These are phyloP conservation scores for Opisthocomus hoazin DNA, from an alignment of 2,113 vertebrate genomes.

Conservation along the genomic window DNA sequence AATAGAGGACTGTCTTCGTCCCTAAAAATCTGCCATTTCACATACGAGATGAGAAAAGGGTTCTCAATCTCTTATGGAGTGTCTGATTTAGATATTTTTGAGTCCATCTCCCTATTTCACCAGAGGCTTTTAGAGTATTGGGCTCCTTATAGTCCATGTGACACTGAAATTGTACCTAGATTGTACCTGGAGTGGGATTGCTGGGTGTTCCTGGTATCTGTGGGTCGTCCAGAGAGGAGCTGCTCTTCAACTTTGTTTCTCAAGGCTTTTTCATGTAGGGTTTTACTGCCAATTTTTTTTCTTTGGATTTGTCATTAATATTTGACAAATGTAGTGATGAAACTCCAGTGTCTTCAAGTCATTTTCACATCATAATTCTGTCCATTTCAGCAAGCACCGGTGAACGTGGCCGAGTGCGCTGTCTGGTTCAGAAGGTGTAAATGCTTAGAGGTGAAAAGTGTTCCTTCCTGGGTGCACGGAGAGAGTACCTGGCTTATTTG, in stretches of 20 bases:
- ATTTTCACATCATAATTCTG: rapidly evolving
- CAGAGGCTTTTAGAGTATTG: background rate
- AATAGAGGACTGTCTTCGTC: background rate
- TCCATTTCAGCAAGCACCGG: background rate
- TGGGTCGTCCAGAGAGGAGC: background rate
- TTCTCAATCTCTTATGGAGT: background rate
- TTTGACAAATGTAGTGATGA: background rate
- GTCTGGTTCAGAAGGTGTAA: background rate
- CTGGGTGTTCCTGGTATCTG: background rate
- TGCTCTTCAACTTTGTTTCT: background rate
- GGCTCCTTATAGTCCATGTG: background rate
- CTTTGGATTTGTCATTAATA: background rate
- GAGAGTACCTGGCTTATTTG: background rate
- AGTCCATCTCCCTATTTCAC: background rate
- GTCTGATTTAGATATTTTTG: background rate
- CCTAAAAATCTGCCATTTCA: background rate
- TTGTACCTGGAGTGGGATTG: no score
- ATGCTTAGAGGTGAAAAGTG: background rate
- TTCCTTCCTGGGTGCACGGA: background rate
- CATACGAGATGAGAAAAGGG: background rate
- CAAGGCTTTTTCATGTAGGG: background rate
- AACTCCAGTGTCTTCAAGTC: background rate
- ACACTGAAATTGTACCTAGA: background rate
- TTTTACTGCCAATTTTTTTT: background rate
- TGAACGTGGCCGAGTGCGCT: no score